Evolutionary conservation across 2,797 vertebrate genomes (phyloP).

Genomic region (Acrocephalus scirpaceus): DNA sequence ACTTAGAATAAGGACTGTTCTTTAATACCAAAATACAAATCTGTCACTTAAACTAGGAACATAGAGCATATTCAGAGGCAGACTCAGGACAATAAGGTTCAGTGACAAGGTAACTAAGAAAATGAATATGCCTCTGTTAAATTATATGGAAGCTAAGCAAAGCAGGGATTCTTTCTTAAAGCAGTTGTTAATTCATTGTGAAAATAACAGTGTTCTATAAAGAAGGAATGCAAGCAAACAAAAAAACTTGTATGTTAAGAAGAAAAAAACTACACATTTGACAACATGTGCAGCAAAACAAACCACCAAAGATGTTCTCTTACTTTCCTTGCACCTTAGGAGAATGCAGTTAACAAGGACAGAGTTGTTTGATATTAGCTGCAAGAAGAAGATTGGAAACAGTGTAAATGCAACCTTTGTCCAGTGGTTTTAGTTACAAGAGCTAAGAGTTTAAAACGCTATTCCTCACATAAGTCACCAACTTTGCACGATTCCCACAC

Average conservation of each 20-base stretch:
- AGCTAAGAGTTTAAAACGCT: background rate
- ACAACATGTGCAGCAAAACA: background rate
- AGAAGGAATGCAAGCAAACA: background rate
- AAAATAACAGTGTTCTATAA: background rate
- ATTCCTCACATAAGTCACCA: background rate
- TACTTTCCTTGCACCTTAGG: conserved; percentile 35
- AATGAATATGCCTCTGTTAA: background rate
- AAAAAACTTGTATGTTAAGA: background rate
- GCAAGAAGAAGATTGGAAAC: conserved; percentile 33
- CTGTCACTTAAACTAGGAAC: background rate
- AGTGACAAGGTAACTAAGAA: background rate
- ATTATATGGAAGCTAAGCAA: background rate
- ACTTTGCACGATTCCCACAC: background rate
- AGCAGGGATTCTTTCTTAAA: background rate
- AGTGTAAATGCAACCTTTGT: background rate
- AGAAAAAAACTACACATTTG: background rate
- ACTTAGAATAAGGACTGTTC: background rate
- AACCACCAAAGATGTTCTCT: background rate
- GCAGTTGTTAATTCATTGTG: background rate
- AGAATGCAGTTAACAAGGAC: conserved; percentile 26
- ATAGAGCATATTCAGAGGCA: background rate
- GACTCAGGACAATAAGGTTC: background rate
- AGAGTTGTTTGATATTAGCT: background rate
- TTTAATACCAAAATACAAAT: background rate
- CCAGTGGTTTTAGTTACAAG: background rate